Evolutionary conservation across 2,797 vertebrate genomes (phyloP).

Genomic region (Intellagama lesueurii): DNA sequence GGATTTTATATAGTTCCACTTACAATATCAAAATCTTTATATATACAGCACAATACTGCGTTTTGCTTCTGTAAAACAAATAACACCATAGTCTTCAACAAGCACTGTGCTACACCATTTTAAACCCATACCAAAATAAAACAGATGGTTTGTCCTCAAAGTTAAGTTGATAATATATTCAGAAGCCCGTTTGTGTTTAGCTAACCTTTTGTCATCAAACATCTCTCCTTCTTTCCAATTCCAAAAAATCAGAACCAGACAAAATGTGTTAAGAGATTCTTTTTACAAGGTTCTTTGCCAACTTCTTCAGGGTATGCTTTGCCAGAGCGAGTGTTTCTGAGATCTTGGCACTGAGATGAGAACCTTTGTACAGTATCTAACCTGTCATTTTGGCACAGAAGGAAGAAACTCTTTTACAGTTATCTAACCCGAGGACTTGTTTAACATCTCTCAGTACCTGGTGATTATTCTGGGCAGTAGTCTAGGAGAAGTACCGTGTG

Average conservation of each 20-base stretch:
- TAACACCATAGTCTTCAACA: neutral
- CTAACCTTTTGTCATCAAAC: conserved; percentile 4
- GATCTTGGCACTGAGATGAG: neutral
- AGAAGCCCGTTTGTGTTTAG: conserved; percentile 4
- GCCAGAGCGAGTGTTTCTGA: neutral
- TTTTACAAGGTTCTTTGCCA: neutral
- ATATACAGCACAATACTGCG: neutral
- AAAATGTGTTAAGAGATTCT: neutral
- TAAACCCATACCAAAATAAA: neutral
- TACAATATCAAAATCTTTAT: neutral
- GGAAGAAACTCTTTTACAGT: too few species aligned
- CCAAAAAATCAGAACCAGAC: conserved; percentile 3
- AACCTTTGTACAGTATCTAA: neutral
- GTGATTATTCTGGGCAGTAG: neutral
- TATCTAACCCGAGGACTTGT: neutral
- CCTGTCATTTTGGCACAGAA: too few species aligned
- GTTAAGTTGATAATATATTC: neutral
- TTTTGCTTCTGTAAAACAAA: neutral
- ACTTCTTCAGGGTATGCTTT: neutral
- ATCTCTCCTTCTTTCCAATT: neutral
- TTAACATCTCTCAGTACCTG: neutral
- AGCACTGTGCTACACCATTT: neutral
- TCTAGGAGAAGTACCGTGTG: neutral
- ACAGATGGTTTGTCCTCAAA: neutral
- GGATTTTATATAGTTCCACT: neutral